Conservation (phyloP, 2,888 invertebrate genomes). For the Acrobasis suavella region DNA sequence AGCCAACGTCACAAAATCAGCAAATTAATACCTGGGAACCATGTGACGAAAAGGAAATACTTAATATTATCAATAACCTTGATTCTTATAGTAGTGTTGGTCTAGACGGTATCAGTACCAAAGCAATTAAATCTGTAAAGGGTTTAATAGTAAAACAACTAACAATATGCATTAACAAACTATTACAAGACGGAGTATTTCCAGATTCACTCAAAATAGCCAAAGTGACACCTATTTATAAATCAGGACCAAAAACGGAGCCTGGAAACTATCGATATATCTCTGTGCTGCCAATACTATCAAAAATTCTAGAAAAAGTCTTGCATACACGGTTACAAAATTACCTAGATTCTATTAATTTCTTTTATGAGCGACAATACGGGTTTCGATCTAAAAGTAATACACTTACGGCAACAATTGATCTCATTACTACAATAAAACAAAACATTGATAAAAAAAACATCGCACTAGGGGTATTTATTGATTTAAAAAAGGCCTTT, state of each 20-base stretch:
- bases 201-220: neutral
- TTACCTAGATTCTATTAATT: neutral
- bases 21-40: neutral
- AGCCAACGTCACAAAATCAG: neutral
- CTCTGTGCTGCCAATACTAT: neutral
- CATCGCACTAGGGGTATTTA: neutral
- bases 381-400: constrained; percentile 5
- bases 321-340: neutral
- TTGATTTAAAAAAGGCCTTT: neutral
- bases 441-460: neutral
- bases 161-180: neutral
- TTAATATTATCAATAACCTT: constrained; percentile 1
- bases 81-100: neutral
- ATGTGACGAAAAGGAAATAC: constrained; percentile 7
- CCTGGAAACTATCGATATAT: neutral
- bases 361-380: neutral
- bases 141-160: neutral
- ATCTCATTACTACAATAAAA: neutral
- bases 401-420: neutral
- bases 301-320: neutral
- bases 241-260: constrained; percentile 2
- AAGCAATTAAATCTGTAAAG: neutral
- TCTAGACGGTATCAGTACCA: neutral
- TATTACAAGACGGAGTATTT: neutral
- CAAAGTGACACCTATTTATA: neutral